Evolutionary conservation across 2,797 vertebrate genomes (phyloP).

Genomic region (Monodelphis domestica): DNA sequence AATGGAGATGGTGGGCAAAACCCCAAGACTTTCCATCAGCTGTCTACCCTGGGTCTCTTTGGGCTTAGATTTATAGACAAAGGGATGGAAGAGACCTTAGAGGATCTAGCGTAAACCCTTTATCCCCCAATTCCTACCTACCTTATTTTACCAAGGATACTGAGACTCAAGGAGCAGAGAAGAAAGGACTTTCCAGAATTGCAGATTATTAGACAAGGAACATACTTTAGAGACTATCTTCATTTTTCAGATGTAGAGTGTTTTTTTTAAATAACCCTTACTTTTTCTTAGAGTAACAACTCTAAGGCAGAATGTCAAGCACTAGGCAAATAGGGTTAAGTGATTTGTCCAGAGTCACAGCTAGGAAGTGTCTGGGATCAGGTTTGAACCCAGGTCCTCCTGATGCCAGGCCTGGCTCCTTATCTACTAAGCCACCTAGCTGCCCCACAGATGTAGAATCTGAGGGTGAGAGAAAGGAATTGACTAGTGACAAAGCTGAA

Average conservation of each 20-base stretch:
- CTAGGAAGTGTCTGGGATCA: too few species aligned
- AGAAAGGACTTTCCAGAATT: neutral
- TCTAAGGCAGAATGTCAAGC: too few species aligned
- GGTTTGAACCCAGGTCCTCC: too few species aligned
- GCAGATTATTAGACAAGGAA: neutral
- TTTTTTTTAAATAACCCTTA: too few species aligned
- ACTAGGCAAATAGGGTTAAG: too few species aligned
- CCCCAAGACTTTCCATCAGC: neutral
- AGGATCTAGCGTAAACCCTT: neutral
- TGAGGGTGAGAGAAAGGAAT: neutral
- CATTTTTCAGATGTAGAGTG: neutral
- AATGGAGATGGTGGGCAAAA: conserved; percentile 24
- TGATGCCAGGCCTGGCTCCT: too few species aligned
- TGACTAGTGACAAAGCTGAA: neutral
- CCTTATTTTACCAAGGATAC: neutral
- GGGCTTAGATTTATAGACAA: neutral
- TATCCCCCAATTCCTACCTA: neutral
- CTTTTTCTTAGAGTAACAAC: too few species aligned
- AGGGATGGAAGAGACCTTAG: neutral
- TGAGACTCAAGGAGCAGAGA: neutral
- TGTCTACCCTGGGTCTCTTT: neutral
- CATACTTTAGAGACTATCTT: neutral
- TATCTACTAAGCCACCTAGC: too few species aligned
- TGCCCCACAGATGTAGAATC: too few species aligned
- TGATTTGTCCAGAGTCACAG: too few species aligned